These are phyloP conservation scores for Tetranychus truncatus DNA, from an alignment of 2,888 invertebrate genomes.

Conservation along the genomic window DNA sequence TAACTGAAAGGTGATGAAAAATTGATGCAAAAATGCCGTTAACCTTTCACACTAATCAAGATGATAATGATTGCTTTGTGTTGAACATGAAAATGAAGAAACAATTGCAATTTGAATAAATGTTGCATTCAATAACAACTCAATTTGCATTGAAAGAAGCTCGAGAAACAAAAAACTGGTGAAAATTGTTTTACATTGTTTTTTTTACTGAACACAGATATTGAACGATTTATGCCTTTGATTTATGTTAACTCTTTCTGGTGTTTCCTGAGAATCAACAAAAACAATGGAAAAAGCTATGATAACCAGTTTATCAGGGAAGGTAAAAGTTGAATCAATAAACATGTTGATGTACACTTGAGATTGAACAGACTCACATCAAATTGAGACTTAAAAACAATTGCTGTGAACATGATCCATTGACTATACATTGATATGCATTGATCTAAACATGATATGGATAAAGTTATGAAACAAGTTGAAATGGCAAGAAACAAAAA, in stretches of 20 bases:
- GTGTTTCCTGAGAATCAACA: neutral
- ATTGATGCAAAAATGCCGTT: too few relatives aligned
- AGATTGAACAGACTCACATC: neutral
- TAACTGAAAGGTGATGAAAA: too few relatives aligned
- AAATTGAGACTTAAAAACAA: slow-evolving; percentile 1
- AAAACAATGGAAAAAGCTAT: neutral
- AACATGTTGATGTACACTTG: neutral
- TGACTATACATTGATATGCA: neutral
- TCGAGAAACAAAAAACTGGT: too few relatives aligned
- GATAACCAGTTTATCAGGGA: neutral
- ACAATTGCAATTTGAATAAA: too few relatives aligned
- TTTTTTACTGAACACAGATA: too few relatives aligned
- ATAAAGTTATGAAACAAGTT: neutral
- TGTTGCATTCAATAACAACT: too few relatives aligned
- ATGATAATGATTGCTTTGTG: too few relatives aligned
- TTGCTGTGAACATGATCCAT: neutral
- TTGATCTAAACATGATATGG: neutral
- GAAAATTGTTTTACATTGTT: too few relatives aligned
- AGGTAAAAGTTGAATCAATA: neutral
- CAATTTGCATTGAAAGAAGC: too few relatives aligned
- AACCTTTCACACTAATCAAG: too few relatives aligned
- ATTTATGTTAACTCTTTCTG: neutral
- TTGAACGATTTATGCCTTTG: too few relatives aligned
- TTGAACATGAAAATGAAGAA: too few relatives aligned
- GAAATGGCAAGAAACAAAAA: neutral